Percentiles rank a stretch among this genome's conserved stretches.
These are phyloP conservation scores for Nanorana parkeri DNA, from an alignment of 2,113 vertebrate genomes.

Conservation along the genomic window DNA sequence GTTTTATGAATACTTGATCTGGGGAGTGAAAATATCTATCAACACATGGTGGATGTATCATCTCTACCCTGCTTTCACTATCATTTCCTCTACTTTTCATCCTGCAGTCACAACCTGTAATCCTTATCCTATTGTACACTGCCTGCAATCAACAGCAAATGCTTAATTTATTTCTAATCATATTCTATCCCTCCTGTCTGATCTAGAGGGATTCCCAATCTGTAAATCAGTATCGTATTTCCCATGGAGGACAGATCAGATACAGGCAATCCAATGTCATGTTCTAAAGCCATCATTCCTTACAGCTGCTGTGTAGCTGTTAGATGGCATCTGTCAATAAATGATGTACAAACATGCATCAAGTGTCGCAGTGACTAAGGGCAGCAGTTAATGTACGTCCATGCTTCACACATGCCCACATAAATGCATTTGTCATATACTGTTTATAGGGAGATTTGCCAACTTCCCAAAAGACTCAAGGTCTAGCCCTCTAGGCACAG, in stretches of 20 bases:
- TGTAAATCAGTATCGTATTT: background rate
- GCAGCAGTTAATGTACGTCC: background rate
- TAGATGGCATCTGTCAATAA: slow-evolving; percentile 5
- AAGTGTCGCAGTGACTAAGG: background rate
- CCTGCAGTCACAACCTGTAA: background rate
- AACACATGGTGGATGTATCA: slow-evolving; percentile 7
- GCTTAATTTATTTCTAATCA: background rate
- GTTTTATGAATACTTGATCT: slow-evolving; percentile 10
- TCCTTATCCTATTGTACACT: background rate
- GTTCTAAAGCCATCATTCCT: background rate
- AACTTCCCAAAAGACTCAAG: background rate
- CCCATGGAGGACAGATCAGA: background rate
- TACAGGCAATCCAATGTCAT: slow-evolving; percentile 5
- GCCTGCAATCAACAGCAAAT: background rate
- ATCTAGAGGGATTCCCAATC: slow-evolving; percentile 6
- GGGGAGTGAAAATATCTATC: slow-evolving; percentile 8
- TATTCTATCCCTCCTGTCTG: background rate
- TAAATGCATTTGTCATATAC: background rate
- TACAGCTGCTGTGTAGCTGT: slow-evolving; percentile 6
- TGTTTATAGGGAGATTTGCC: background rate
- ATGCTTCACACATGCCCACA: background rate
- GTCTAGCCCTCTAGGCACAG: background rate
- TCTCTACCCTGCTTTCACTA: background rate
- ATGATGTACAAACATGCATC: background rate
- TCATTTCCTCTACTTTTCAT: background rate